Evolutionary conservation across 2,888 invertebrate genomes (phyloP), one percentile per base, ranked within the genome.

Genomic region (Liodrosophila aerea): DNA sequence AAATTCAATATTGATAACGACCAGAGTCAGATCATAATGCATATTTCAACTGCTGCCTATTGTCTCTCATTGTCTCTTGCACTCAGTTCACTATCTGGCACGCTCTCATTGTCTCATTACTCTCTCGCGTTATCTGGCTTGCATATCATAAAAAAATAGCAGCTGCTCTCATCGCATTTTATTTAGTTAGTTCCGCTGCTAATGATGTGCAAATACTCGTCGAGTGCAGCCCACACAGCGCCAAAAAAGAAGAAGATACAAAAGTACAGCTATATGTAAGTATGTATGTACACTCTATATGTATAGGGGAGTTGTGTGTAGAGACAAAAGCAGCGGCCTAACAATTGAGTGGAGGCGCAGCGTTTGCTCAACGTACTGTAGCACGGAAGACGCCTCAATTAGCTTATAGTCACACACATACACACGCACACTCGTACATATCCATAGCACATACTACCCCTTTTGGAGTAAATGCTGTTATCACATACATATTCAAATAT

Each of bases 141-240:
- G 53, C 70, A 47, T 34, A 29, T 37, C 34, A 33, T 27, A 68
- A 47, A 54, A 34, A 45, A 66, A 57, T 56, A 56, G 5, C 18
- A 47, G 50, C 61, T 65, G 70, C 54, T 47, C 5, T 18, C 27
- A 36, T 50, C 66, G 37, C 22, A 22, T 22, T 29, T 47, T 69
- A 40, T 62, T 58, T 66, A 51, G 50, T 54, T 66, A 30, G 39
- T 59, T 60, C 40, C 29, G 58, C 29, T 44, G 51, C 76, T 78
- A 78, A 78, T 78, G 83, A 78, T 78, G 74, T 76, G 76, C 80
- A 83, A 82, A 80, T 69, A 76, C 54, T 44, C 47, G 45, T n/a
- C 44, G 44, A 57, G 51, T 40, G 52, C 41, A 45, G 15, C 39
- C 54, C 41, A 53, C 52, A 60, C 60, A 45, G 37, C 22, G 22